Conservation (phyloP, 30 jellyfish, hydroid and myxozoan genomes). For the Aurelia coerulea region DNA sequence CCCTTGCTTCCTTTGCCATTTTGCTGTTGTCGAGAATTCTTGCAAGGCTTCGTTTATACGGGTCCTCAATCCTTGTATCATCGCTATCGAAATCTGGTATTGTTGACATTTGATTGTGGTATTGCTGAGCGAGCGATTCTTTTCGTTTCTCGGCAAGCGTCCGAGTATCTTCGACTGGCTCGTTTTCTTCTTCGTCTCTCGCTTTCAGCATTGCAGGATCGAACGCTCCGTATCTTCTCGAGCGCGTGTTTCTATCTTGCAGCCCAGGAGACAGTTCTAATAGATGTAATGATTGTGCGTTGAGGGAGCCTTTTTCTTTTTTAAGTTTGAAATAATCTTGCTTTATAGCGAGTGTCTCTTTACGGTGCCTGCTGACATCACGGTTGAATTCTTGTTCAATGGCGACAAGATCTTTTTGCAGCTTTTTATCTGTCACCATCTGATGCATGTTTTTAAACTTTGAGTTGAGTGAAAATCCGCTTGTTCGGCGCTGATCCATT, state of each 20-base stretch:
- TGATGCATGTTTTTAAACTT: constrained; percentile 58
- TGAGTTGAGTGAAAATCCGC: constrained; percentile 45
- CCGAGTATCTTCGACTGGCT: constrained; percentile 43
- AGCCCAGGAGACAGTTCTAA: constrained; percentile 65
- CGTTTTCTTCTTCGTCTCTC: constrained; percentile 50
- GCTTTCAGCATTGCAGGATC: constrained; percentile 76
- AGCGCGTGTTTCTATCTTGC: constrained; percentile 66
- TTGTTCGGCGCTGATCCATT: constrained; percentile 54
- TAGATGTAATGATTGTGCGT: constrained; percentile 43
- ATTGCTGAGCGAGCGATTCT: constrained; percentile 25
- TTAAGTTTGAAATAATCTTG: constrained; percentile 57
- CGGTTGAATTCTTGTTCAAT: constrained; percentile 58
- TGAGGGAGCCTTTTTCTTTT: constrained; percentile 57
- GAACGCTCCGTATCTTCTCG: constrained; percentile 54
- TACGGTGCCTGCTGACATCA: constrained; percentile 35
- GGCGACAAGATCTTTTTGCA: constrained; percentile 49
- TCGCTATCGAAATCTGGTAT: constrained; percentile 46
- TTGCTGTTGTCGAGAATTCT: constrained; percentile 72
- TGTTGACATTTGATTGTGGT: constrained; percentile 38
- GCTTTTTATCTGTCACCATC: constrained; percentile 54
- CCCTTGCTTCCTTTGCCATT: constrained; percentile 59
- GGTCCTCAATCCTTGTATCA: constrained; percentile 20
- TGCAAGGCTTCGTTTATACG: constrained; percentile 58
- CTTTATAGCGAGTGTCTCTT: constrained; percentile 60
- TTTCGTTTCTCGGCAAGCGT: constrained; percentile 58